Evolutionary conservation across 2,113 vertebrate genomes (phyloP).

Genomic region (Toxotes chatareus): DNA sequence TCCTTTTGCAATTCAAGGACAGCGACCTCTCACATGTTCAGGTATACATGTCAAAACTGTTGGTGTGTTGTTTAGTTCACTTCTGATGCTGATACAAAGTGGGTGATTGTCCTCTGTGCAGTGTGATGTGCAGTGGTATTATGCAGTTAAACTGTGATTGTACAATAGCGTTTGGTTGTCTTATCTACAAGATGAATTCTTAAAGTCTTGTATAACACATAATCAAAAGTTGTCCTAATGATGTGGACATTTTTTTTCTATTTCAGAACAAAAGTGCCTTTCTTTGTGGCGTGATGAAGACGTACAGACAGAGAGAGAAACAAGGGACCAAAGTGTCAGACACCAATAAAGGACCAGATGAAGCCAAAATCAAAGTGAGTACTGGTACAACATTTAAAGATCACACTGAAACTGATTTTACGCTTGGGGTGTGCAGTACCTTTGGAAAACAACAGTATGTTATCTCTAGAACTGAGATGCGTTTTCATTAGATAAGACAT

Average conservation of each 20-base stretch:
- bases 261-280: constrained; percentile 99
- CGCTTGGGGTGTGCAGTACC: neutral
- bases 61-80: neutral
- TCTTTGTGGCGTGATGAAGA: constrained; percentile 99
- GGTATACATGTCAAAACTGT: constrained; percentile 74
- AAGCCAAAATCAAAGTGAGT: constrained; percentile 98
- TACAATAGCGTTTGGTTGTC: constrained; percentile 6
- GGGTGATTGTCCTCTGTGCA: neutral
- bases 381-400: neutral
- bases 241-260: constrained; percentile 3
- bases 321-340: constrained; percentile 99
- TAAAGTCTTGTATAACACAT: neutral
- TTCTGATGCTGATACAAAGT: neutral
- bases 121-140: neutral
- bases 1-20: constrained; percentile 99
- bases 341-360: constrained; percentile 99
- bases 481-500: neutral
- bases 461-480: neutral
- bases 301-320: constrained; percentile 99
- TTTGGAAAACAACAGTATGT: neutral
- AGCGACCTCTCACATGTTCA: constrained; percentile 99
- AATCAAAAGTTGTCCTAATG: neutral
- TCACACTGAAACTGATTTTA: neutral
- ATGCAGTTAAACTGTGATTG: constrained; percentile 1
- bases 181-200: neutral